phyloP scores from a whole-genome alignment of 2,797 vertebrate species.

The Serranus cabrilla region DNA sequence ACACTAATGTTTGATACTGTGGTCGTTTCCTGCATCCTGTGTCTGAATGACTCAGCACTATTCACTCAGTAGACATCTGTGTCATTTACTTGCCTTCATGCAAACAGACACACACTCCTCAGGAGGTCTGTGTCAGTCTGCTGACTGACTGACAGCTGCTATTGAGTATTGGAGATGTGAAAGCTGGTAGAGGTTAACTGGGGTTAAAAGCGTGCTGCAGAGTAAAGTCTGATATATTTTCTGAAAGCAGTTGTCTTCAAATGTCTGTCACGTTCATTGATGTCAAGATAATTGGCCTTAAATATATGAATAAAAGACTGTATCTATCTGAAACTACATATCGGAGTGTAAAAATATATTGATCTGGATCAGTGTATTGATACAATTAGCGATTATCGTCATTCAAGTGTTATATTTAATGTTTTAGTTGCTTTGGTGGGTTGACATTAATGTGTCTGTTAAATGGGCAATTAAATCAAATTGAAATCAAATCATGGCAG shows the following conservation, averaged over 20 bases:
- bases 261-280: neutral
- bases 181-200: conserved; percentile 76
- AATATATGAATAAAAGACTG: neutral
- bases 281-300: neutral
- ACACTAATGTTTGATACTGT: conserved; percentile 5
- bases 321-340: neutral
- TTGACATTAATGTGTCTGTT: too few species aligned
- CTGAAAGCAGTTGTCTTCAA: neutral
- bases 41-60: conserved; percentile 44
- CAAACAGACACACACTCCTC: conserved; percentile 59
- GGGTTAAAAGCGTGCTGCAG: conserved; percentile 67
- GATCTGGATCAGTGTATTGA: too few species aligned
- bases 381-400: too few species aligned
- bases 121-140: conserved; percentile 61
- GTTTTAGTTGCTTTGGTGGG: too few species aligned
- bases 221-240: neutral
- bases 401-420: too few species aligned
- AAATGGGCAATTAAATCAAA: too few species aligned
- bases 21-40: conserved; percentile 37
- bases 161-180: conserved; percentile 49
- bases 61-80: conserved; percentile 59
- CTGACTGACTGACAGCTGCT: conserved; percentile 75
- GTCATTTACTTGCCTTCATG: conserved; percentile 36
- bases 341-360: too few species aligned
- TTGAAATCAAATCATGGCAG: too few species aligned